These are phyloP conservation scores for Panthera uncia DNA, from an alignment of 2,113 vertebrate species.

Conservation along the genomic window DNA sequence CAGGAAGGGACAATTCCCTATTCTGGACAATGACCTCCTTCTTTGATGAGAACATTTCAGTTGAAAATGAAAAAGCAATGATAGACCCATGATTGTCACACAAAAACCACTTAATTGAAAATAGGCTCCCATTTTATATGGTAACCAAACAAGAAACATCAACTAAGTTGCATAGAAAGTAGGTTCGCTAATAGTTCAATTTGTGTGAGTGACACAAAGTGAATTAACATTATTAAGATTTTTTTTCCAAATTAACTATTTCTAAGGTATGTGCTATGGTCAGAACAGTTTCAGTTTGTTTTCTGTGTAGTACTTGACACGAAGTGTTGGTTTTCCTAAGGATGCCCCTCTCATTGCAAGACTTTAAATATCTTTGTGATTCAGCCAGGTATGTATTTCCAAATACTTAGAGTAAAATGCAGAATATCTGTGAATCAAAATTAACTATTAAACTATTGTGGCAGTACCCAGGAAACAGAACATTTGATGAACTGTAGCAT, in stretches of 20 bases:
- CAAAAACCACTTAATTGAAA: slow-evolving; percentile 44
- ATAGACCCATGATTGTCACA: slow-evolving; percentile 19
- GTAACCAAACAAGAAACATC: slow-evolving; percentile 13
- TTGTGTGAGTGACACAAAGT: background rate
- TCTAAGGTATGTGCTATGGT: background rate
- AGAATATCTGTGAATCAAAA: background rate
- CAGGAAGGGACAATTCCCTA: slow-evolving; percentile 35
- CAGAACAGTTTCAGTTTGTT: background rate
- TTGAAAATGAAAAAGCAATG: slow-evolving; percentile 48
- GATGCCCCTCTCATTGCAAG: background rate
- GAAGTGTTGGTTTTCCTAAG: background rate
- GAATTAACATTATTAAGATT: background rate
- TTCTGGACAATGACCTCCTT: slow-evolving; percentile 44
- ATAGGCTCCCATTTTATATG: slow-evolving; percentile 26
- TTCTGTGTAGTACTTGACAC: background rate
- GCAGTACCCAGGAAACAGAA: background rate
- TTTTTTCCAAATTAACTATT: background rate
- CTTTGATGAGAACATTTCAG: slow-evolving; percentile 45
- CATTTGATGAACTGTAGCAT: background rate
- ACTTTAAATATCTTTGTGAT: slow-evolving; percentile 13
- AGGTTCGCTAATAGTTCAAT: slow-evolving; percentile 43
- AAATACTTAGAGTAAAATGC: background rate
- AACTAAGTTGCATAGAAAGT: background rate
- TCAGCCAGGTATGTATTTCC: background rate
- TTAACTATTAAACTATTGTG: background rate